phyloP scores from a whole-genome alignment of 2,888 invertebrate species.

The Tetanocera ferruginea region DNA sequence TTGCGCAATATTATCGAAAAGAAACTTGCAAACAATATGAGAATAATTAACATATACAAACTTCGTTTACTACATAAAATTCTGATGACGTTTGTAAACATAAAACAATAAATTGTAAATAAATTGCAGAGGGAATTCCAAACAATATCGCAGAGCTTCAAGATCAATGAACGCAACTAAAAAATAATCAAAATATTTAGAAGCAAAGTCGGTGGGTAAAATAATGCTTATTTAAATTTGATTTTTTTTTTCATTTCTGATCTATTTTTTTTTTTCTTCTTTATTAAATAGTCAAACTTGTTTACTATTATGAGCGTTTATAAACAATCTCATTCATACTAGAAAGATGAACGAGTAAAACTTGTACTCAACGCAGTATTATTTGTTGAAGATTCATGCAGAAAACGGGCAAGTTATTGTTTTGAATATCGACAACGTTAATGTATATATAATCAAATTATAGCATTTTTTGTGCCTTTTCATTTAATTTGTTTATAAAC shows the following conservation, averaged over 20 bases:
- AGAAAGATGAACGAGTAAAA: background rate
- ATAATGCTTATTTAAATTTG: constrained; percentile 59
- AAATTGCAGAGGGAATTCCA: constrained; percentile 28
- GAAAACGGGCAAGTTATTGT: constrained; percentile 50
- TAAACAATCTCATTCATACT: constrained; percentile 33
- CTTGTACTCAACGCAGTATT: background rate
- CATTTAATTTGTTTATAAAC: constrained; percentile 52
- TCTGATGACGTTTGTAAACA: constrained; percentile 36
- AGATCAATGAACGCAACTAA: constrained; percentile 52
- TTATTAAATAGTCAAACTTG: constrained; percentile 65
- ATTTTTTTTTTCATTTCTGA: constrained; percentile 46
- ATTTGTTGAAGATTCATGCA: background rate
- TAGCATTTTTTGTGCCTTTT: background rate
- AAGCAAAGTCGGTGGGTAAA: constrained; percentile 42
- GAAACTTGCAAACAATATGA: background rate
- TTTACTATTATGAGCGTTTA: constrained; percentile 61
- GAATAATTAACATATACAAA: background rate
- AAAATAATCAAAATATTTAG: constrained; percentile 42
- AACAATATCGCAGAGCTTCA: constrained; percentile 33
- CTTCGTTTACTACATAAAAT: background rate
- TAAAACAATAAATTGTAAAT: constrained; percentile 23
- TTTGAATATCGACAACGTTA: constrained; percentile 52
- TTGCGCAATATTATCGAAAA: background rate
- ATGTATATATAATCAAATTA: constrained; percentile 25
- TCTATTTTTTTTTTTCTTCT: constrained; percentile 53